Evolutionary conservation across 37 sponge, comb jelly and placozoan genomes (phyloP).

Genomic region (Eunapius fragilis): DNA sequence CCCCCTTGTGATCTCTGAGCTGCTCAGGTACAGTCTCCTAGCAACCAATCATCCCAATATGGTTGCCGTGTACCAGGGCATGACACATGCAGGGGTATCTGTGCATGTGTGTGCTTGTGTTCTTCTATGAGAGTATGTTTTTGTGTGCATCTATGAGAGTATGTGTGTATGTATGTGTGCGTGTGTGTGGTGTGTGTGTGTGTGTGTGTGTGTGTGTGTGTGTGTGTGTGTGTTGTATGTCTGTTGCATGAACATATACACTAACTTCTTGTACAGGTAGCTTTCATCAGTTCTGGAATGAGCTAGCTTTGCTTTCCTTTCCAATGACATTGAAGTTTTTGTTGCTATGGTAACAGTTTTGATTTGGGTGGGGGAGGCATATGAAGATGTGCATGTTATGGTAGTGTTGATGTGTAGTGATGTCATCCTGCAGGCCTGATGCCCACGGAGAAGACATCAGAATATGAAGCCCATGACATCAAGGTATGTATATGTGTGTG

Average conservation of each 20-base stretch:
- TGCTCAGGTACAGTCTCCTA: conserved; percentile 28
- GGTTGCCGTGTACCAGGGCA: background rate
- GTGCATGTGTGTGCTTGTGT: conserved; percentile 8
- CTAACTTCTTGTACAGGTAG: background rate
- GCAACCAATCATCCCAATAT: conserved; percentile 16
- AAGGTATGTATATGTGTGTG: conserved; percentile 65
- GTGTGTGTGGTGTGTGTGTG: background rate
- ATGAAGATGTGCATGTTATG: too few relatives aligned
- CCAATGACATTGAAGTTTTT: conserved; percentile 58
- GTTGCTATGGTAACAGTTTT: background rate
- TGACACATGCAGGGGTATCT: background rate
- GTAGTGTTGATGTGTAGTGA: too few relatives aligned
- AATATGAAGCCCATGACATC: conserved; percentile 73
- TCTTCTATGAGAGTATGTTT: background rate
- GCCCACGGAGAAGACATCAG: conserved; percentile 51
- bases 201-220: too few relatives aligned
- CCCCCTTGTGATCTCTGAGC: conserved; percentile 22
- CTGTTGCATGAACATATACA: too few relatives aligned
- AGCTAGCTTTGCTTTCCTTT: conserved; percentile 73
- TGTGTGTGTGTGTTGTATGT: too few relatives aligned
- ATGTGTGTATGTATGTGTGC: background rate
- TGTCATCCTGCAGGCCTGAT: conserved; percentile 30
- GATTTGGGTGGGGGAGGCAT: background rate
- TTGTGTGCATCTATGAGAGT: background rate
- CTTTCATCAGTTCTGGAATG: conserved; percentile 59